phyloP scores from a whole-genome alignment of 2,888 invertebrate species.

The Thyatira batis region DNA sequence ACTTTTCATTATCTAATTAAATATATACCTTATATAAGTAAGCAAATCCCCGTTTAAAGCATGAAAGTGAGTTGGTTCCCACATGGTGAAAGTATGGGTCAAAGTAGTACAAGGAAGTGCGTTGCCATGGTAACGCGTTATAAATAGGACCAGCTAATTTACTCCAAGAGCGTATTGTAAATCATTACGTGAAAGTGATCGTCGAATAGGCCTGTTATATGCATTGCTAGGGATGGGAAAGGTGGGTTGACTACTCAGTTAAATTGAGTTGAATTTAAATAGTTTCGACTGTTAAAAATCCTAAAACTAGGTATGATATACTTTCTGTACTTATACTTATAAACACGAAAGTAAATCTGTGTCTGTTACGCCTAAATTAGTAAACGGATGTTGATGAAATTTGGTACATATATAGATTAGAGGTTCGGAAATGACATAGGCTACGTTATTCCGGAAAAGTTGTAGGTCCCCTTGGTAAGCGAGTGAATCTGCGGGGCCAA shows the following conservation, averaged over 20 bases:
- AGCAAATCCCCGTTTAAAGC: neutral
- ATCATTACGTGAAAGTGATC: slow-evolving; percentile 37
- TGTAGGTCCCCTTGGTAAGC: too few species aligned
- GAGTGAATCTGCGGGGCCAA: too few species aligned
- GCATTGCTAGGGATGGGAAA: neutral
- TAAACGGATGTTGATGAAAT: too few species aligned
- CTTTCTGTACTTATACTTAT: too few species aligned
- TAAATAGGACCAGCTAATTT: slow-evolving; percentile 34
- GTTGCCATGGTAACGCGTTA: slow-evolving; percentile 22
- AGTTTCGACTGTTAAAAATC: too few species aligned
- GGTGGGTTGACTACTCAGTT: neutral
- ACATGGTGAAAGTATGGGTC: slow-evolving; percentile 27
- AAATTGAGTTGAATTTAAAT: neutral
- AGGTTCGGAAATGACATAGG: too few species aligned
- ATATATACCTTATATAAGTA: neutral
- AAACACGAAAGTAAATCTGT: too few species aligned
- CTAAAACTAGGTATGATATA: too few species aligned
- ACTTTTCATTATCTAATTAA: neutral
- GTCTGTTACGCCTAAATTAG: too few species aligned
- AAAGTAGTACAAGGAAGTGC: slow-evolving; percentile 18
- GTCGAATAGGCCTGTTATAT: slow-evolving; percentile 3
- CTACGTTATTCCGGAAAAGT: too few species aligned
- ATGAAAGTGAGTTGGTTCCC: slow-evolving; percentile 5
- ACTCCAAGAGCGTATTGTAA: slow-evolving; percentile 28
- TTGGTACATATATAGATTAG: too few species aligned